Conservation (phyloP, 64 coral and sea anemone species). For the Stylophora pistillata region DNA sequence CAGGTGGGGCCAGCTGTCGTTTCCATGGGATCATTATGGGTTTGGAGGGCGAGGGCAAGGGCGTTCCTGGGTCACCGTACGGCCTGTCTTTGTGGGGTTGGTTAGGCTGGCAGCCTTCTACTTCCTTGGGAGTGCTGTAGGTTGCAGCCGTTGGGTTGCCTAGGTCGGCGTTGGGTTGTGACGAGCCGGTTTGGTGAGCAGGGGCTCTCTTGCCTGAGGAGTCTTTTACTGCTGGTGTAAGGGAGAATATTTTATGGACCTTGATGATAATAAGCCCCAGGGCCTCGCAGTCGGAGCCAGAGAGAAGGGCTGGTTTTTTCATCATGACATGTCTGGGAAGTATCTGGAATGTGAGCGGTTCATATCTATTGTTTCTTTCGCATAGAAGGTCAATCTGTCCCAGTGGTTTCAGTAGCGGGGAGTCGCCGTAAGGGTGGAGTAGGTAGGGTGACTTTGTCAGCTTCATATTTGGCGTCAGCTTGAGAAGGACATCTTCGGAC, state of each 20-base stretch:
- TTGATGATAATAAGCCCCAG: constrained; percentile 9
- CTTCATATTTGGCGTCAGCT: no score
- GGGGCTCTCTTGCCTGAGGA: not conserved
- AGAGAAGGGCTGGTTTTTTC: constrained; percentile 40
- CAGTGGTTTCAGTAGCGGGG: constrained; percentile 13
- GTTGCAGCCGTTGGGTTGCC: no score
- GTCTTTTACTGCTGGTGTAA: not conserved
- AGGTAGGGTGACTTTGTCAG: constrained; percentile 41
- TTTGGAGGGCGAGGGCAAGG: not conserved
- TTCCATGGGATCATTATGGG: not conserved
- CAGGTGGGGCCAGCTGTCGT: no score
- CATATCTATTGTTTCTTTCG: constrained; percentile 22
- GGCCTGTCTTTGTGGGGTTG: no score
- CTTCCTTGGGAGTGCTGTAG: no score
- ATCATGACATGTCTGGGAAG: constrained; percentile 3
- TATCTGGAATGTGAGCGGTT: constrained; percentile 41
- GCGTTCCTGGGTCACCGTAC: no score
- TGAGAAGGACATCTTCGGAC: no score
- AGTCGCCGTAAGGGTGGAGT: constrained; percentile 21
- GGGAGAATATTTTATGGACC: not conserved
- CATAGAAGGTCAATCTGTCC: constrained; percentile 37
- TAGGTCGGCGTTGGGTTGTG: no score
- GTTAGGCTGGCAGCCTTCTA: no score
- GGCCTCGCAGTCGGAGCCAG: constrained; percentile 2
- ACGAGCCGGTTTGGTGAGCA: no score